A percentile compares a stretch with the other conserved stretches of the same genome.
These are phyloP conservation scores for crab-eating macaque (Macaca fascicularis) DNA, from an alignment of 2,113 vertebrate species.

Conservation along the genomic window T2T-MFA8v1.1 NC_088395.1:90806001-90806500, in stretches of 20 bases:
- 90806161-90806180: neutral
- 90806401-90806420: neutral
- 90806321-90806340: neutral
- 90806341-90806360: neutral
- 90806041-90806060: neutral
- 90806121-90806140: neutral
- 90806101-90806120: neutral
- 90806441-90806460: neutral
- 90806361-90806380: neutral
- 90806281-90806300: neutral
- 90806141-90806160: neutral
- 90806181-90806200: neutral
- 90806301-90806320: neutral
- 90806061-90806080: neutral
- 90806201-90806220: neutral
- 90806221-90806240: neutral
- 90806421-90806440: neutral
- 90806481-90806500: neutral
- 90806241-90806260: neutral
- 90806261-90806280: neutral
- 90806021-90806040: neutral
- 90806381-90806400: neutral
- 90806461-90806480: neutral
- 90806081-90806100: neutral
- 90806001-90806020: neutral